phyloP scores from a whole-genome alignment of 2,888 invertebrate genomes.

The Nysson spinosus region DNA sequence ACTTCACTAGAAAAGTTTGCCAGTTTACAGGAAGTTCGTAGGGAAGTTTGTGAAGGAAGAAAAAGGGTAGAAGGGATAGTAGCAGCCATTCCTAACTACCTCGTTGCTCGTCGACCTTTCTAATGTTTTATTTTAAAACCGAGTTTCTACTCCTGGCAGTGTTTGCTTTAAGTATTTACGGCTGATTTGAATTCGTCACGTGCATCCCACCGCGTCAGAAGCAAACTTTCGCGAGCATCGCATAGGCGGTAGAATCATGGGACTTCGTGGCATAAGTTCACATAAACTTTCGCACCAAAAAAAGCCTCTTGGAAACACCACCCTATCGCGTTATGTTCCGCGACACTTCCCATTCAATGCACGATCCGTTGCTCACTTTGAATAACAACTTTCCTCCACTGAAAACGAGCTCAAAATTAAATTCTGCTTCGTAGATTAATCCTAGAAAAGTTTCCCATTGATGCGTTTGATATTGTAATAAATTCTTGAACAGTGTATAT shows the following conservation, averaged over 20 bases:
- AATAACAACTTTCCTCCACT: conserved; percentile 49
- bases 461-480: no score
- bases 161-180: conserved; percentile 68
- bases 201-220: conserved; percentile 57
- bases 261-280: conserved; percentile 55
- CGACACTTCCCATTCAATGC: conserved; percentile 58
- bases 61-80: background rate
- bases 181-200: conserved; percentile 68
- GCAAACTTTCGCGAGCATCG: conserved; percentile 56
- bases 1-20: conserved; percentile 60
- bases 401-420: conserved; percentile 49
- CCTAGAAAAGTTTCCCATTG: conserved; percentile 23
- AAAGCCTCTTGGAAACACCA: conserved; percentile 11
- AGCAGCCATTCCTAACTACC: conserved; percentile 47
- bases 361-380: conserved; percentile 59
- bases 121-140: conserved; percentile 65
- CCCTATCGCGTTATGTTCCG: conserved; percentile 53
- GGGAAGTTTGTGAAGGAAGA: conserved; percentile 34
- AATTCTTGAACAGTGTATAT: no score
- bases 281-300: conserved; percentile 27
- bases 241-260: conserved; percentile 50
- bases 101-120: conserved; percentile 46
- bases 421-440: conserved; percentile 2
- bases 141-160: conserved; percentile 54
- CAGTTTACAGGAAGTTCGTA: conserved; percentile 63